Conservation (phyloP, 2,888 invertebrate species). For the Agriopis aurantiaria region DNA sequence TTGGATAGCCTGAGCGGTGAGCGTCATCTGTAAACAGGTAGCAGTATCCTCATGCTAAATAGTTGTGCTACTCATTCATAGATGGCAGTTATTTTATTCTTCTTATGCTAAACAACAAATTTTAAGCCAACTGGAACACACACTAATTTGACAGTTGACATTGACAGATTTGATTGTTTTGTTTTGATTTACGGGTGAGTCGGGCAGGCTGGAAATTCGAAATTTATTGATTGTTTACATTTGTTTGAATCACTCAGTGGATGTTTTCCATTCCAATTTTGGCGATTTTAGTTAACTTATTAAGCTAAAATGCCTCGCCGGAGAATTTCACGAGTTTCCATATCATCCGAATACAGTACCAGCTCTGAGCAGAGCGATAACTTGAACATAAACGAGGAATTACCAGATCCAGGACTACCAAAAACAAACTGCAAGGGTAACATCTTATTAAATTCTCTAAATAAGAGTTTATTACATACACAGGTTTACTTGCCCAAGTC, state of each 20-base stretch:
- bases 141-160: too few relatives aligned
- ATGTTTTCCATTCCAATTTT: not conserved
- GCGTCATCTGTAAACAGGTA: conserved; percentile 15
- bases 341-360: conserved; percentile 22
- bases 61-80: conserved; percentile 6
- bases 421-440: conserved; percentile 14
- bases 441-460: not conserved
- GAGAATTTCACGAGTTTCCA: conserved; percentile 13
- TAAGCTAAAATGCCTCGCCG: conserved; percentile 18
- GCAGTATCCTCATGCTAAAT: not conserved
- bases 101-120: too few relatives aligned
- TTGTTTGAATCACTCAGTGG: not conserved
- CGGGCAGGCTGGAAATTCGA: not conserved
- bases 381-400: conserved; percentile 24
- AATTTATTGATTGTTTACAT: not conserved
- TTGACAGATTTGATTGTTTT: too few relatives aligned
- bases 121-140: too few relatives aligned
- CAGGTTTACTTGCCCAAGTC: not conserved
- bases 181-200: too few relatives aligned
- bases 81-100: conserved; percentile 3
- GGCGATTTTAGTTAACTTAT: not conserved
- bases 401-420: conserved; percentile 22
- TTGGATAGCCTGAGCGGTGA: not conserved
- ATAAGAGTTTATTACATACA: not conserved
- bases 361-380: conserved; percentile 26